A percentile compares a stretch with the other conserved stretches of the same genome.
These are phyloP conservation scores for Dolichomitus sp. DNA, from an alignment of 2,888 invertebrate species.

Conservation along the genomic window DNA sequence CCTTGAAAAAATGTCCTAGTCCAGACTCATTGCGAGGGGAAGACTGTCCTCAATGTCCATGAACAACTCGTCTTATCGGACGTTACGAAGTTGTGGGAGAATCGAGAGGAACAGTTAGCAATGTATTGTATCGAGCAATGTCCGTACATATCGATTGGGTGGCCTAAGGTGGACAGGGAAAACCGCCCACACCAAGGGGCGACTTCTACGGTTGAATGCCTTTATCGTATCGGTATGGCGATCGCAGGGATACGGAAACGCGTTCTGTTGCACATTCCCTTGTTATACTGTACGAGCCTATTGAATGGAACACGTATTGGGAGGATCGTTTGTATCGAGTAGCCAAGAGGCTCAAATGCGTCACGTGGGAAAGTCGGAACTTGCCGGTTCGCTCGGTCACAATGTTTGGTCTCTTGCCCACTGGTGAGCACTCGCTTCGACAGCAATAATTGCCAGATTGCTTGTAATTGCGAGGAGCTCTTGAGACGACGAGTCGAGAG, in stretches of 20 bases:
- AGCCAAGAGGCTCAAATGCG: slow-evolving; percentile 45
- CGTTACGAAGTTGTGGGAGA: slow-evolving; percentile 49
- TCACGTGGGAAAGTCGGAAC: slow-evolving; percentile 68
- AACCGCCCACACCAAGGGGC: slow-evolving; percentile 55
- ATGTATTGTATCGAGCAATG: slow-evolving; percentile 56
- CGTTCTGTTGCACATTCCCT: slow-evolving; percentile 50
- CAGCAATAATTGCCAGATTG: slow-evolving; percentile 83
- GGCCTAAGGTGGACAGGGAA: slow-evolving; percentile 59
- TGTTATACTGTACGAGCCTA: not conserved
- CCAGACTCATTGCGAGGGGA: slow-evolving; percentile 22
- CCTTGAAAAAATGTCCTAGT: slow-evolving; percentile 33
- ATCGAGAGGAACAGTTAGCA: slow-evolving; percentile 41
- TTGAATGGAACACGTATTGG: slow-evolving; percentile 33
- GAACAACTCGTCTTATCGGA: slow-evolving; percentile 55
- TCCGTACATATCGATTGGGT: slow-evolving; percentile 62
- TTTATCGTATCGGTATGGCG: slow-evolving; percentile 66
- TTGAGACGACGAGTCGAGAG: slow-evolving; percentile 79
- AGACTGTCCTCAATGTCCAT: slow-evolving; percentile 40
- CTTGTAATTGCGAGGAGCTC: slow-evolving; percentile 82
- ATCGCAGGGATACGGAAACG: slow-evolving; percentile 63
- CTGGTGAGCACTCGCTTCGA: slow-evolving; percentile 57
- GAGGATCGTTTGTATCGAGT: slow-evolving; percentile 39
- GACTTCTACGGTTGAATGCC: slow-evolving; percentile 47
- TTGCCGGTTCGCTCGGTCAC: slow-evolving; percentile 51
- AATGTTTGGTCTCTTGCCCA: slow-evolving; percentile 39